phyloP scores from a whole-genome alignment of 2,888 invertebrate species.

The Mythimna pallens region DNA sequence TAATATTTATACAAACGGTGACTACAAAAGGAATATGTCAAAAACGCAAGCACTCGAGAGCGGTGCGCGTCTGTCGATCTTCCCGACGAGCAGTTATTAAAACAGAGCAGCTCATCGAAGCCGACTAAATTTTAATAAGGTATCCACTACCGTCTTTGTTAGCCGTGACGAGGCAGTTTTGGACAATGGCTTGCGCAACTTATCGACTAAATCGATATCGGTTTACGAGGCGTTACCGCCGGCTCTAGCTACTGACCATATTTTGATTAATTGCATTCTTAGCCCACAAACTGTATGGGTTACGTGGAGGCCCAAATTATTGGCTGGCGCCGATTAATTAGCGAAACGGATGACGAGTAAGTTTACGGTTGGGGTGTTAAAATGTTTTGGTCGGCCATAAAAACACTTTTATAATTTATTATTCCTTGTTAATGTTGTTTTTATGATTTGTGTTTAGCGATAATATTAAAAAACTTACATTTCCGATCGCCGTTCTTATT shows the following conservation, averaged over 20 bases:
- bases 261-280: conserved; percentile 90
- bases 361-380: conserved; percentile 80
- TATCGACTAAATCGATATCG: conserved; percentile 90
- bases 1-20: conserved; percentile 81
- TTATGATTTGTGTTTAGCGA: conserved; percentile 64
- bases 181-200: conserved; percentile 89
- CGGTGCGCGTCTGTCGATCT: conserved; percentile 78
- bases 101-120: conserved; percentile 88
- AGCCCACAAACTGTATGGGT: conserved; percentile 76
- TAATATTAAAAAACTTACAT: conserved; percentile 55
- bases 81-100: conserved; percentile 85
- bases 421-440: conserved; percentile 71
- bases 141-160: conserved; percentile 90
- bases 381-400: conserved; percentile 76
- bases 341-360: conserved; percentile 83
- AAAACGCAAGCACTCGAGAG: conserved; percentile 77
- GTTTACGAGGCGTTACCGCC: conserved; percentile 89
- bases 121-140: conserved; percentile 90
- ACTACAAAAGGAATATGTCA: conserved; percentile 80
- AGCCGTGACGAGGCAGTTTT: conserved; percentile 84
- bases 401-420: conserved; percentile 76
- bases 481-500: conserved; percentile 41
- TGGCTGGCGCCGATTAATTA: conserved; percentile 89
- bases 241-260: conserved; percentile 89
- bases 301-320: conserved; percentile 79